Percentiles rank a stretch among this genome's conserved stretches.
Conservation (phyloP, 2,797 vertebrate species). For the Lutjanus argentimaculatus region DNA sequence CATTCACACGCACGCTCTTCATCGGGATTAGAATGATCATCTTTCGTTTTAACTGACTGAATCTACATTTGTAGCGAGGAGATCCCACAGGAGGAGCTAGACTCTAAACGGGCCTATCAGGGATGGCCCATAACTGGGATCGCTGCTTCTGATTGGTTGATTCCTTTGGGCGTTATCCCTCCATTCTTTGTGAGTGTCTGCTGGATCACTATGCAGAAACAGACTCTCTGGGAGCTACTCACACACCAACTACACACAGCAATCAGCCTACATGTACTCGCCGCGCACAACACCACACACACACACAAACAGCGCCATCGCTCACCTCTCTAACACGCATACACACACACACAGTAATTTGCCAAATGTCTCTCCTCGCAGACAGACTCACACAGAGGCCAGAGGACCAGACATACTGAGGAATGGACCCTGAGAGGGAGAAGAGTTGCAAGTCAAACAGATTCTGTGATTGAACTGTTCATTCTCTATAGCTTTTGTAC, state of each 20-base stretch:
- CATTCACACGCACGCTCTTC: conserved; percentile 22
- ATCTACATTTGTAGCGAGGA: conserved; percentile 58
- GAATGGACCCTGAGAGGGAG: conserved; percentile 81
- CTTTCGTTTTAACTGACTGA: conserved; percentile 65
- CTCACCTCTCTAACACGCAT: conserved; percentile 71
- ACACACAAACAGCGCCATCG: conserved; percentile 28
- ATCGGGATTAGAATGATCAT: conserved; percentile 61
- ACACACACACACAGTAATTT: conserved; percentile 85
- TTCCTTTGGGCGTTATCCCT: conserved; percentile 67
- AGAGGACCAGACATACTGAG: conserved; percentile 78
- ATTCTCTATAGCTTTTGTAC: conserved; percentile 99
- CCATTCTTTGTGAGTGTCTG: conserved; percentile 86
- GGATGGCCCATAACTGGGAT: conserved; percentile 52
- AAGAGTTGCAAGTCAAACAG: conserved; percentile 84
- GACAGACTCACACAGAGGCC: conserved; percentile 84
- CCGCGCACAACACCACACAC: conserved; percentile 18
- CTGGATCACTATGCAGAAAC: conserved; percentile 98
- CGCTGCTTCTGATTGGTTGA: conserved; percentile 63
- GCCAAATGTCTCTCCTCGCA: conserved; percentile 91
- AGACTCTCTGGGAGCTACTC: conserved; percentile 85
- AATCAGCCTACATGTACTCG: conserved; percentile 38
- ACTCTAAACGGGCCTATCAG: conserved; percentile 66
- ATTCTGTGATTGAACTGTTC: conserved; percentile 92
- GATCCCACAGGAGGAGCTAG: conserved; percentile 62
- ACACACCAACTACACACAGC: conserved; percentile 60